Conservation (phyloP, 2,113 vertebrate genomes). For the Otolemur garnettii region DNA sequence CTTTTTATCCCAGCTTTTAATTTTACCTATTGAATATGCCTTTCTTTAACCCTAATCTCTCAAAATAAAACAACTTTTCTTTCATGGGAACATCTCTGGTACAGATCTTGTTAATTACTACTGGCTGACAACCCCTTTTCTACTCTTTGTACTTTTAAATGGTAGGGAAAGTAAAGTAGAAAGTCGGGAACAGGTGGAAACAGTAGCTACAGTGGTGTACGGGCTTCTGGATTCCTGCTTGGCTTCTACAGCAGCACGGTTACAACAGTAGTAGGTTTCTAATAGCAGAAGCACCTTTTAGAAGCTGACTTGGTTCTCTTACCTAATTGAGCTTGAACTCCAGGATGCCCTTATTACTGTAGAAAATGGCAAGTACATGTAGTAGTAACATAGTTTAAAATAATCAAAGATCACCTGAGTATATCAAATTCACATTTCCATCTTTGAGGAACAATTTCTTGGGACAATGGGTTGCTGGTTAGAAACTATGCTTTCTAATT, state of each 20-base stretch:
- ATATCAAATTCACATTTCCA: neutral
- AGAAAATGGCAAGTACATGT: neutral
- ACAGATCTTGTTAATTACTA: neutral
- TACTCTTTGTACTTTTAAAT: neutral
- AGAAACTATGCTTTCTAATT: neutral
- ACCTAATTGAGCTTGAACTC: neutral
- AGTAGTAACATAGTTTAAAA: neutral
- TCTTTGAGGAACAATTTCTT: conserved; percentile 5
- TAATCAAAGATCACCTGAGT: neutral
- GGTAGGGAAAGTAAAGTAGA: neutral
- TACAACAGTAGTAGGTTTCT: neutral
- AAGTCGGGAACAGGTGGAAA: neutral
- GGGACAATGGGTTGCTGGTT: neutral
- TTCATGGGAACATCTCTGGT: neutral
- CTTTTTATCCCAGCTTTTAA: neutral
- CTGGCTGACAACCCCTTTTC: neutral
- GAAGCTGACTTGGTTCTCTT: neutral
- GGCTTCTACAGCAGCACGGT: neutral
- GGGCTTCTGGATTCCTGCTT: neutral
- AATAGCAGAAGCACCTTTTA: neutral
- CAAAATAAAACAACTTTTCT: neutral
- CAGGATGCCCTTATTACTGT: neutral
- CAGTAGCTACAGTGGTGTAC: neutral
- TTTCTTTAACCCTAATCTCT: neutral
- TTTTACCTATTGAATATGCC: neutral